A percentile compares a stretch with the other conserved stretches of the same genome.
Evolutionary conservation across 2,113 vertebrate genomes (phyloP).

Genomic region (Ranitomeya variabilis): DNA sequence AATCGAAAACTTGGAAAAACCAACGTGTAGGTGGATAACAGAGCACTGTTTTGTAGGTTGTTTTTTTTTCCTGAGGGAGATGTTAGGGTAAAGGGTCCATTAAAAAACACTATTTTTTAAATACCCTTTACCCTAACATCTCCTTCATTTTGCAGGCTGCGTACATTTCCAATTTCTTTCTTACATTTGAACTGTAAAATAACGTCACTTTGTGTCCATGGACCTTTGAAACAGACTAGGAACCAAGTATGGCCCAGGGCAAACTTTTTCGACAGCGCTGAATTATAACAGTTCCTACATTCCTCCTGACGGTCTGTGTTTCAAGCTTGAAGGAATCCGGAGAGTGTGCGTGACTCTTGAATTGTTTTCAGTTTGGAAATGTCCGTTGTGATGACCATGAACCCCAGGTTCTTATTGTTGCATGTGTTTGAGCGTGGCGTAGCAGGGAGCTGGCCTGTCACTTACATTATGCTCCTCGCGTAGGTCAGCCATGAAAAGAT

Average conservation of each 20-base stretch:
- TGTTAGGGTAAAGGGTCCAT: too few species aligned
- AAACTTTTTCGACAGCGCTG: neutral
- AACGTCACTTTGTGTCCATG: neutral
- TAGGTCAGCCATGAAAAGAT: slow-evolving; percentile 79
- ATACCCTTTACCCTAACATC: too few species aligned
- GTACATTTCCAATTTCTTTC: neutral
- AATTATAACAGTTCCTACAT: neutral
- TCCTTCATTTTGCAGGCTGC: neutral
- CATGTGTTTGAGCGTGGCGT: neutral
- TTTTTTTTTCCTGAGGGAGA: too few species aligned
- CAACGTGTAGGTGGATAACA: too few species aligned
- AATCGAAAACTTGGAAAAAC: too few species aligned
- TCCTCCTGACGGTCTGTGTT: neutral
- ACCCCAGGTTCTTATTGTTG: neutral
- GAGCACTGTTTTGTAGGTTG: too few species aligned
- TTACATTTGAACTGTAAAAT: neutral
- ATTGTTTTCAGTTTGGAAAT: neutral
- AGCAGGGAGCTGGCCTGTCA: slow-evolving; percentile 6
- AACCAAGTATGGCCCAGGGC: neutral
- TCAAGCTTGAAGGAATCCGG: neutral
- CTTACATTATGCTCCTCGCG: neutral
- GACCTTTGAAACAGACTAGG: neutral
- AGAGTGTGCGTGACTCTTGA: neutral
- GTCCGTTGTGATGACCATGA: neutral
- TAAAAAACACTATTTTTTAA: too few species aligned